Evolutionary conservation across 2,113 vertebrate species (phyloP), one percentile per base, ranked within the genome.

Genomic region (Pangasianodon hypophthalmus): DNA sequence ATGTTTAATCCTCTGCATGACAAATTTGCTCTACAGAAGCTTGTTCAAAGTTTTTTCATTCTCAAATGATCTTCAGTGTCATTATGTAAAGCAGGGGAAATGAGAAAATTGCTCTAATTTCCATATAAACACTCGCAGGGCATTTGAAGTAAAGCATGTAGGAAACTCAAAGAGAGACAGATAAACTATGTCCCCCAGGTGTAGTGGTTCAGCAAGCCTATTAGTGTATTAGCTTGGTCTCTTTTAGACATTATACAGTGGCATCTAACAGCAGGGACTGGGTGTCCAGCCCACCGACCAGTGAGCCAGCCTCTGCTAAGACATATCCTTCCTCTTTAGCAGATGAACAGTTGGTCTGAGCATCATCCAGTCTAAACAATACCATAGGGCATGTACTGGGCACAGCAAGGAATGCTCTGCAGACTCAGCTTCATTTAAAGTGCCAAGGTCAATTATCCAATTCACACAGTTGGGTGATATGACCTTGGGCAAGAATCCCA

Each of bases 31-130:
- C 29, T 62, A 62, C 87, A 81, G 50, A 44, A 82, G 41, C 60
- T 29, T 56, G 9, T 48, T n/a, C 84, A 56, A 58, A 32, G 84
- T 46, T 73, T 77, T 80, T 41, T 41, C 60, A 44, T 84, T 80
- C 86, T 86, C 41, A 79, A 85, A 87, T 90, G 64, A 88, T 46
- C 56, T 77, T 90, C 84, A 84, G 77, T 88, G 88, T 88, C 87
- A 92, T 84, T 56, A 87, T 73, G 86, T 69, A 88, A 87, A 89
- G 50, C 86, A 82, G 89, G 56, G 82, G 87, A 90, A 84, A 58
- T 26, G 87, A 87, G 87, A 88, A 90, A 90, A 89, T 71, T 16
- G 87, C 56, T 75, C 73, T 82, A 41, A 89, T 92, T 83, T 48
- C 81, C 86, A 88, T 88, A 50, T 86, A 86, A 87, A 73, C 50